These are phyloP conservation scores for Acheta domesticus DNA, from an alignment of 2,888 invertebrate genomes.

Conservation along the genomic window DNA sequence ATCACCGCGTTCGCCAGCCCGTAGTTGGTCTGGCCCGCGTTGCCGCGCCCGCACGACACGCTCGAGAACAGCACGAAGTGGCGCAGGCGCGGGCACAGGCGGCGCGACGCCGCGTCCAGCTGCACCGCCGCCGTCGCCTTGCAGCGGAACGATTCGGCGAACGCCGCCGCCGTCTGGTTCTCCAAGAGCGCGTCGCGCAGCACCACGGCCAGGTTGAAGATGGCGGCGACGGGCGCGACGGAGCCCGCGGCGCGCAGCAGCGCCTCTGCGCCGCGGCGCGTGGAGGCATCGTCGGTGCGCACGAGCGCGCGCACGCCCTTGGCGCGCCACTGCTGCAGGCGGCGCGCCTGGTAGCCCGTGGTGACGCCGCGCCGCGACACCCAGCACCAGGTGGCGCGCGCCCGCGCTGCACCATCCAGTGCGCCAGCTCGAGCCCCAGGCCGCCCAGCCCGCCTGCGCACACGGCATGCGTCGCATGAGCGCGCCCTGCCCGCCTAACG, in stretches of 20 bases:
- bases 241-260: conserved; percentile 62
- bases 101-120: conserved; percentile 65
- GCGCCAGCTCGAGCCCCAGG: conserved; percentile 55
- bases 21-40: conserved; percentile 87
- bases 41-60: conserved; percentile 86
- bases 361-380: conserved; percentile 56
- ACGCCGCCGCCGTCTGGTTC: conserved; percentile 70
- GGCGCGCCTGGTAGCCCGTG: conserved; percentile 56
- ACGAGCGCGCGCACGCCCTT: conserved; percentile 68
- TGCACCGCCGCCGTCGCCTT: conserved; percentile 79
- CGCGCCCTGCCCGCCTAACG: too few relatives aligned
- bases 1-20: conserved; percentile 86
- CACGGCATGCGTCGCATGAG: background rate
- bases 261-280: conserved; percentile 63
- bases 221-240: conserved; percentile 71
- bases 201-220: conserved; percentile 83
- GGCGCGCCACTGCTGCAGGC: conserved; percentile 59
- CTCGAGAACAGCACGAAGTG: conserved; percentile 90
- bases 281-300: conserved; percentile 66
- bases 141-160: conserved; percentile 65
- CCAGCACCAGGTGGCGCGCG: conserved; percentile 53
- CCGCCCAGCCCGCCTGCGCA: conserved; percentile 52
- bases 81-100: conserved; percentile 54
- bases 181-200: conserved; percentile 71
- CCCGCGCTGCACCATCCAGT: conserved; percentile 54